Evolutionary conservation across 1,140 invertebrate species (phyloP), one percentile per base, ranked within the genome.

Genomic region (Formica exsecta): DNA sequence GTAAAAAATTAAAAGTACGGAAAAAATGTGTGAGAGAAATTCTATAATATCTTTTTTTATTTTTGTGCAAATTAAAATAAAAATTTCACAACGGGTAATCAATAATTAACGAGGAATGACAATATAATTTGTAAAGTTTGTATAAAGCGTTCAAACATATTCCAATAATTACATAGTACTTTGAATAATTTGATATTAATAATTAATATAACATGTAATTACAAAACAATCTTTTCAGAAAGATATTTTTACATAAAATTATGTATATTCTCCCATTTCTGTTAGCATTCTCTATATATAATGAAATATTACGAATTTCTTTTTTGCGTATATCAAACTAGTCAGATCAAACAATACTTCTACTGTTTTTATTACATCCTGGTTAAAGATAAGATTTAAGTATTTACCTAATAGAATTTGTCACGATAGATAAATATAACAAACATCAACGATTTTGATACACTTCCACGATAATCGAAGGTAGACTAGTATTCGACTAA

Each of bases 401-500:
- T 61, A 74, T 73, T 83, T 73, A 83, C 79, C 29, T n/a, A 48
- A 59, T 25, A 62, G 41, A 61, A 74, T 74, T 73, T 32, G 19
- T 36, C 25, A 32, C 19, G 1, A 54, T 73, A 73, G 16, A 73
- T 70, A 80, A 38, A 66, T 68, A 38, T 29, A 32, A 3, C 4
- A 36, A 64, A 64, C 32, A 7, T 57, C 13, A 70, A 59, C 16
- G 51, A 70, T 59, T 48, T 16, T 22, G 19, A 61, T 57, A 77
- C 36, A 29, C 77, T 70, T 76, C 19, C 44, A 51, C 70, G 38
- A 73, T 62, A 86, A 81, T 48, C 44, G 75, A 59, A 71, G 48
- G 36, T 68, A 65, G 86, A 80, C 71, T 32, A 48, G 57, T 85
- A 71, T 90, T 85, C 66, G 54, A 90, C 90, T 91, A 83, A 91